Evolutionary conservation across 2,888 invertebrate genomes (phyloP), one percentile per base, ranked within the genome.

Genomic region (Ectropis crepuscularia): DNA sequence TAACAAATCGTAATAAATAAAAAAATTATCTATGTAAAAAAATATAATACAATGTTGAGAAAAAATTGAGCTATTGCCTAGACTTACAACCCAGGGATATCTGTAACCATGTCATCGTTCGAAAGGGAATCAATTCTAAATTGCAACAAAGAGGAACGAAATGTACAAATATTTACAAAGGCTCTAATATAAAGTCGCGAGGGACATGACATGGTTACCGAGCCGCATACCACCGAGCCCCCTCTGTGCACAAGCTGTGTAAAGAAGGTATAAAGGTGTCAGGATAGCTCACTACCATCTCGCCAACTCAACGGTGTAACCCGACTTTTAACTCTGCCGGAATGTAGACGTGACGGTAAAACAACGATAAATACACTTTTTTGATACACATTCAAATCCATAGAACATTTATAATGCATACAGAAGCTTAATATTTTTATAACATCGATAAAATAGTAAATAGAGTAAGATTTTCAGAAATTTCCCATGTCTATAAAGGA

Each of bases 401-500:
- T 74, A 74, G 61, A 75, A 76, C 70, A 73, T 73, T 75, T 73
- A 70, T 76, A 73, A 54, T 80, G 70, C 76, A 82, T 74, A 79
- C 74, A 81, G 72, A 85, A 85, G 86, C 85, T 74, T 77, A 78
- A 76, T 69, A 79, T 78, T 74, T 63, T 72, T 69, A 74, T 60
- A 65, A 61, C 64, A 63, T 51, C 67, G 70, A 64, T 71, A 72
- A 77, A 62, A 77, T 65, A 61, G 55, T 61, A 61, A 60, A 64
- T 61, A 69, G 53, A 63, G 39, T 68, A 73, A 74, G 73, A 65
- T 57, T 64, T 77, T 77, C 74, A 93, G 82, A 93, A 93, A 75
- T 92, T 91, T 63, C 93, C 93, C 91, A 93, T 92, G 79, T 93
- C 93, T 78, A 93, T 87, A 78, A 91, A 91, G 70, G 93, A 93